These are phyloP conservation scores for Leuctra nigra DNA, from an alignment of 2,888 invertebrate species.

Conservation along the genomic window DNA sequence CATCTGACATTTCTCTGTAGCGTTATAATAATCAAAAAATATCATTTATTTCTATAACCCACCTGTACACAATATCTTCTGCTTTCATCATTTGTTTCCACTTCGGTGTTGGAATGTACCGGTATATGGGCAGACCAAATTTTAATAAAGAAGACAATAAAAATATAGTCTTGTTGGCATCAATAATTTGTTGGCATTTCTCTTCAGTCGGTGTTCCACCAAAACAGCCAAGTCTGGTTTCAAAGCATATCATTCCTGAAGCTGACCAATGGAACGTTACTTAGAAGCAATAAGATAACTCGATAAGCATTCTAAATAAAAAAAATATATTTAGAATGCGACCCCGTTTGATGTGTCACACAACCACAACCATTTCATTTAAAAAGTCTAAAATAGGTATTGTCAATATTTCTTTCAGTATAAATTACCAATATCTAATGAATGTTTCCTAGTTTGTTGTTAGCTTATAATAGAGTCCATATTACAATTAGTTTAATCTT, in stretches of 20 bases:
- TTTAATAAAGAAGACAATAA: conserved; percentile 37
- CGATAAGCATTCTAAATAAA: background rate
- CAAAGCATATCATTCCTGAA: conserved; percentile 45
- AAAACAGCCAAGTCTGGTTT: conserved; percentile 42
- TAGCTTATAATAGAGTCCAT: no score
- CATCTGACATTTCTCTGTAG: no score
- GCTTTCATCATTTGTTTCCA: conserved; percentile 41
- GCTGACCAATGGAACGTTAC: conserved; percentile 33
- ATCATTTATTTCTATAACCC: no score
- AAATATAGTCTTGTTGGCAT: conserved; percentile 37
- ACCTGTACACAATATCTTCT: conserved; percentile 45
- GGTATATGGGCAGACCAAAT: conserved; percentile 43
- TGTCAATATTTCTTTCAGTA: background rate
- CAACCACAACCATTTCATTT: no score
- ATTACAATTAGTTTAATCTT: no score
- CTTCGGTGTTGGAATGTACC: conserved; percentile 42
- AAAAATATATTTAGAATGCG: background rate
- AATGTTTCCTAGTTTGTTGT: no score
- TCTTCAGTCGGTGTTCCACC: conserved; percentile 34
- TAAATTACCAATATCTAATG: background rate
- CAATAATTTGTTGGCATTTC: conserved; percentile 40
- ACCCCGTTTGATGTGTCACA: background rate
- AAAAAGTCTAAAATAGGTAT: background rate
- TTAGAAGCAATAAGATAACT: background rate
- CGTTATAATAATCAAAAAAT: no score